Percentiles rank a stretch among this genome's conserved stretches.
phyloP scores from a whole-genome alignment of 64 coral and sea anemone genomes.

The Pocillopora damicornis region DNA sequence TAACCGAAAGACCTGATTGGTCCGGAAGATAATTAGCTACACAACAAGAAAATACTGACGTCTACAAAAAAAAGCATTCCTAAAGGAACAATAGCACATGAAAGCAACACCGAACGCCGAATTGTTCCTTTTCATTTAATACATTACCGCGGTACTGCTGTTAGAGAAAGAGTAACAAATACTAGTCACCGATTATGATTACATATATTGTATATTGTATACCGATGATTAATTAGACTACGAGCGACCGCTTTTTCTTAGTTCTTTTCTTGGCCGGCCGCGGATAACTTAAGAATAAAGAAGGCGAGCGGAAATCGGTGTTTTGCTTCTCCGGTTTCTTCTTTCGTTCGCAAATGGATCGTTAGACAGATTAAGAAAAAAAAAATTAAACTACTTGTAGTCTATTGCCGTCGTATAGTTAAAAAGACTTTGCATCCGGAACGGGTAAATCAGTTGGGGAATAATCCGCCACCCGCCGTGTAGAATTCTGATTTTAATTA shows the following conservation, averaged over 20 bases:
- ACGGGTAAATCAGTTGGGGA: background rate
- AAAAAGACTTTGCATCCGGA: background rate
- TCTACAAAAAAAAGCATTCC: background rate
- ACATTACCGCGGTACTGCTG: background rate
- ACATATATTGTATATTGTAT: too few species aligned
- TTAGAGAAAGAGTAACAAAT: too few species aligned
- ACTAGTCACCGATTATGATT: too few species aligned
- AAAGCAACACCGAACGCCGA: background rate
- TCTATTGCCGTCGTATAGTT: background rate
- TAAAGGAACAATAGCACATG: background rate
- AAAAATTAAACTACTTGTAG: too few species aligned
- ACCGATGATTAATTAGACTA: too few species aligned
- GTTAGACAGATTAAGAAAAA: too few species aligned
- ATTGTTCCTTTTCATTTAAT: background rate
- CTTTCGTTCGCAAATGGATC: too few species aligned
- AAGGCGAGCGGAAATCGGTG: too few species aligned
- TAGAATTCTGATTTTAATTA: conserved; percentile 11
- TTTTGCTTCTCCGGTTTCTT: too few species aligned
- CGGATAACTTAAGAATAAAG: too few species aligned
- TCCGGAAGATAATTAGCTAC: background rate
- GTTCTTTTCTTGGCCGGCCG: too few species aligned
- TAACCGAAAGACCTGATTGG: background rate
- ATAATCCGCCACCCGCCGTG: background rate
- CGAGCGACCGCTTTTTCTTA: too few species aligned
- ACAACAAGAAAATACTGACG: background rate